Conservation (phyloP, 2,888 invertebrate species). For the Drosophila picticornis region DNA sequence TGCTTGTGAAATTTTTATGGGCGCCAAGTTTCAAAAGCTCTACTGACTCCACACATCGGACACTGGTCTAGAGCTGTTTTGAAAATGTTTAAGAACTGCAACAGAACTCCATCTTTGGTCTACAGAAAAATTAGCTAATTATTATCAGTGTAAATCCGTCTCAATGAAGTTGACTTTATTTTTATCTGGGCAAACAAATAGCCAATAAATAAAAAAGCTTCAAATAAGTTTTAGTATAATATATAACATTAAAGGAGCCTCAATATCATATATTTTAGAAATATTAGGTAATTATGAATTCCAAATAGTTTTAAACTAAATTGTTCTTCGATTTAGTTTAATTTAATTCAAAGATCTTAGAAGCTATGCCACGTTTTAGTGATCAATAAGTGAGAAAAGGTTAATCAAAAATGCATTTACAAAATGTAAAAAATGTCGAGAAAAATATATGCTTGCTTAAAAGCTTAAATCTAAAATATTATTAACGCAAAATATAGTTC, state of each 20-base stretch:
- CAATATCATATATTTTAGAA: not conserved
- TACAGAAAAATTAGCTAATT: not conserved
- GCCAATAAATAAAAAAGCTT: too few relatives aligned
- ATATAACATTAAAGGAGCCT: not conserved
- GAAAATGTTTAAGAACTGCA: not conserved
- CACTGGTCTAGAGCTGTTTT: constrained; percentile 23
- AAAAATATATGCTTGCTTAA: not conserved
- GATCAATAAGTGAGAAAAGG: not conserved
- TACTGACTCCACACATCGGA: constrained; percentile 23
- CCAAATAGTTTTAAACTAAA: not conserved
- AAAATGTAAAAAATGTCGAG: not conserved
- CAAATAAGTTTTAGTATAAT: not conserved
- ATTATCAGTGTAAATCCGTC: not conserved
- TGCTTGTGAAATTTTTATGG: constrained; percentile 73
- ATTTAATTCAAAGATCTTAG: not conserved
- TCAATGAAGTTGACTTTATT: not conserved
- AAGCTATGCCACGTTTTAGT: not conserved
- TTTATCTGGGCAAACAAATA: not conserved
- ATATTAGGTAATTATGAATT: not conserved
- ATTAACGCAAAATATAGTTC: not conserved
- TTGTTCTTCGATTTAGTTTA: not conserved
- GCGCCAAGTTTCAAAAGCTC: constrained; percentile 52
- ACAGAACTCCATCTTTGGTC: not conserved
- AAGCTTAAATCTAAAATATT: not conserved
- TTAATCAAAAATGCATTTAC: not conserved